Conservation (phyloP, 2,888 invertebrate genomes). For the Galerucella nymphaeae region DNA sequence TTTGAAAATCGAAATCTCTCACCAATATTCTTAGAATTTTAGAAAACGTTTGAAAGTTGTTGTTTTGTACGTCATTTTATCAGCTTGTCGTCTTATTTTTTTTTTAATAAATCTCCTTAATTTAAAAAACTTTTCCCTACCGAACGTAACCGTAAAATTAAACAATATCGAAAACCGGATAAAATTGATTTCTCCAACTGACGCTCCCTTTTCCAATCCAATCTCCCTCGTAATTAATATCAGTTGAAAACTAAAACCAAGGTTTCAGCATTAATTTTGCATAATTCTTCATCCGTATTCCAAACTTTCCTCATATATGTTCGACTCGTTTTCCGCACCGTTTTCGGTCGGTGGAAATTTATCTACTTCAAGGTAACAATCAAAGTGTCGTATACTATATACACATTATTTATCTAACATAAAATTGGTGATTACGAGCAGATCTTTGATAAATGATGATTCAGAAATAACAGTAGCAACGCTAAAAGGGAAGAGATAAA, state of each 20-base stretch:
- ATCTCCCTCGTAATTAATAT: slow-evolving; percentile 37
- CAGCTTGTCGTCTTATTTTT: too few species aligned
- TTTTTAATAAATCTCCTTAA: too few species aligned
- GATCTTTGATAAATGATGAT: slow-evolving; percentile 60
- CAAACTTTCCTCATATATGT: slow-evolving; percentile 35
- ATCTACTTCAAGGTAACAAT: slow-evolving; percentile 46
- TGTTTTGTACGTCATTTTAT: too few species aligned
- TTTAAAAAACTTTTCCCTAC: too few species aligned
- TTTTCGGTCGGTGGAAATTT: slow-evolving; percentile 34
- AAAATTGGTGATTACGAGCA: slow-evolving; percentile 57
- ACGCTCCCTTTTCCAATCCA: slow-evolving; percentile 31
- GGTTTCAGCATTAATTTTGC: slow-evolving; percentile 42
- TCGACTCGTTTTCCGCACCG: slow-evolving; percentile 16
- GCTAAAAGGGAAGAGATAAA: slow-evolving; percentile 56
- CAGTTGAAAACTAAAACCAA: slow-evolving; percentile 31
- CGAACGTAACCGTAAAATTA: background rate
- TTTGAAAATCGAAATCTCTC: background rate
- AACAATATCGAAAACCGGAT: slow-evolving; percentile 5
- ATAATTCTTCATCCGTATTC: slow-evolving; percentile 40
- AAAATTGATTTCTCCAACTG: slow-evolving; percentile 26
- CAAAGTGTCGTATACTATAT: slow-evolving; percentile 47
- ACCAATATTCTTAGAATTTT: too few species aligned
- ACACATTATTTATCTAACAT: slow-evolving; percentile 47
- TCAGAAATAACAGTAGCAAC: slow-evolving; percentile 58
- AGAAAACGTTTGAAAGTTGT: too few species aligned